Conservation (phyloP, 2,797 vertebrate species). For the Poecilia picta region DNA sequence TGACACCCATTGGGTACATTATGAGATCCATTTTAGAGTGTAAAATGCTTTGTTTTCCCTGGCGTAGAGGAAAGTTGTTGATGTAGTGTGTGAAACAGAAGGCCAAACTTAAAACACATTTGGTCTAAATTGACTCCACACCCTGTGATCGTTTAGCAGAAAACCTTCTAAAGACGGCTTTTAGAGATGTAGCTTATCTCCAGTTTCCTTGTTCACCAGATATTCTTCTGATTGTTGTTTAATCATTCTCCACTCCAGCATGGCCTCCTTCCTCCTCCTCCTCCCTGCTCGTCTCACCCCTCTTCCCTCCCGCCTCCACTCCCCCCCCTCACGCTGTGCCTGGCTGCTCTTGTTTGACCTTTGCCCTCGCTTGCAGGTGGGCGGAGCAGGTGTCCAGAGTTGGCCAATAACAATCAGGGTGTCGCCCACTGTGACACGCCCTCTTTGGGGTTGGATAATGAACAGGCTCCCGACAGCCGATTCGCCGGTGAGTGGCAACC, state of each 20-base stretch:
- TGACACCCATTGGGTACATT: background rate
- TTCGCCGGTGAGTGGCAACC: slow-evolving; percentile 98
- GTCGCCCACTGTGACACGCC: slow-evolving; percentile 87
- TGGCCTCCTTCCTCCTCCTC: slow-evolving; percentile 55
- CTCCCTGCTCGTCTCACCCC: slow-evolving; percentile 58
- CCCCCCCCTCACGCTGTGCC: slow-evolving; percentile 59
- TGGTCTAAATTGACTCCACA: background rate
- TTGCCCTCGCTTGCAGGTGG: slow-evolving; percentile 99
- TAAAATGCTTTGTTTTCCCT: background rate
- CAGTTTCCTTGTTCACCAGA: slow-evolving; percentile 4
- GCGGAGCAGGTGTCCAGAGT: slow-evolving; percentile 95
- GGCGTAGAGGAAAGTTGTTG: background rate
- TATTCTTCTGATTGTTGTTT: slow-evolving; percentile 15
- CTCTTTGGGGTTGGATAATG: slow-evolving; percentile 99
- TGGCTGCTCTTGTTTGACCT: slow-evolving; percentile 90
- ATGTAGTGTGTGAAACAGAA: background rate
- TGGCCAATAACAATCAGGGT: slow-evolving; percentile 99
- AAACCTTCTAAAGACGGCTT: background rate
- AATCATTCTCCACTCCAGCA: slow-evolving; percentile 55
- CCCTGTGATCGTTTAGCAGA: background rate
- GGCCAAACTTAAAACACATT: background rate
- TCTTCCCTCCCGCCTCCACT: slow-evolving; percentile 27
- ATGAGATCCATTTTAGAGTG: background rate
- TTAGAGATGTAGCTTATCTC: background rate
- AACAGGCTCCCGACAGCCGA: slow-evolving; percentile 96